Conservation (phyloP, 2,888 invertebrate species). For the Apamea crenata region DNA sequence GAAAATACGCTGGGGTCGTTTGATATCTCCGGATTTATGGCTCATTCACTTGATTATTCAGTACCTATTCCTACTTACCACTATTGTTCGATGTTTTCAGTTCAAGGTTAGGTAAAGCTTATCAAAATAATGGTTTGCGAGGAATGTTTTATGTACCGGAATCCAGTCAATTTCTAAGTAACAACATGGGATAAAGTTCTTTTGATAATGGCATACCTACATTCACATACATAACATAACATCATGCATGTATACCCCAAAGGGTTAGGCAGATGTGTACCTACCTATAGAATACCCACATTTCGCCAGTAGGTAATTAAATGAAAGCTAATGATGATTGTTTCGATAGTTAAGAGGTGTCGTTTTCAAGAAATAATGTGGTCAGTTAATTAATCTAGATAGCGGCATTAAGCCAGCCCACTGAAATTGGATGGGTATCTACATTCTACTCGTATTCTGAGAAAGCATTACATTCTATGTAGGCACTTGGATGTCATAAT, state of each 20-base stretch:
- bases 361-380: not conserved
- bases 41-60: slow-evolving; percentile 56
- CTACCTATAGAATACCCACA: not conserved
- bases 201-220: not conserved
- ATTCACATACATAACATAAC: not conserved
- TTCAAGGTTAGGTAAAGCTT: slow-evolving; percentile 53
- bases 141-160: not conserved
- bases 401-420: not conserved
- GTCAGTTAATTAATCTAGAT: not conserved
- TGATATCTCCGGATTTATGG: slow-evolving; percentile 46
- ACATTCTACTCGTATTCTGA: slow-evolving; percentile 15
- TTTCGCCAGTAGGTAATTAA: not conserved
- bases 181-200: not conserved
- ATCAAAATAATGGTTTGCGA: not conserved
- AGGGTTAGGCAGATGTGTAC: not conserved
- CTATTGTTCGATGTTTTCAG: slow-evolving; percentile 40
- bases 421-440: not conserved
- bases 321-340: not conserved
- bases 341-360: not conserved
- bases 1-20: slow-evolving; percentile 34
- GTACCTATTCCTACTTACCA: slow-evolving; percentile 33
- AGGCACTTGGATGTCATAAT: slow-evolving; percentile 23
- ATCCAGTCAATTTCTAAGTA: not conserved
- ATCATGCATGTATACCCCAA: not conserved
- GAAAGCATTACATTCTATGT: slow-evolving; percentile 6